phyloP scores from a whole-genome alignment of 2,113 vertebrate genomes.

The Okapia johnstoni region DNA sequence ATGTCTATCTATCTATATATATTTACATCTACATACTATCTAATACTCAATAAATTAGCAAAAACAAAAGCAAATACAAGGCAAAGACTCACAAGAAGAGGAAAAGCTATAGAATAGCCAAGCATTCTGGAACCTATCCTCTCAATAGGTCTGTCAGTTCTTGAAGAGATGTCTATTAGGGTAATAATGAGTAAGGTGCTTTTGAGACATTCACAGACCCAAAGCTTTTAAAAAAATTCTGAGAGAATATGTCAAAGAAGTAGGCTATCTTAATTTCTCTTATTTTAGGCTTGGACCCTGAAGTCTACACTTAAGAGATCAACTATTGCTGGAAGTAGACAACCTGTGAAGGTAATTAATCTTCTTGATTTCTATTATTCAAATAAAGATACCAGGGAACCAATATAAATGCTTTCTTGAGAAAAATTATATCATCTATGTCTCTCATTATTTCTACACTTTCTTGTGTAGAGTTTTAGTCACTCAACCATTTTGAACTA shows the following conservation, averaged over 20 bases:
- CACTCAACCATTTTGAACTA: neutral
- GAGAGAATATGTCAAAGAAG: neutral
- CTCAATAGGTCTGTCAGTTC: neutral
- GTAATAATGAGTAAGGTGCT: neutral
- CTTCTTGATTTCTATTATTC: neutral
- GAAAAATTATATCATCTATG: neutral
- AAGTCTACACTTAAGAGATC: neutral
- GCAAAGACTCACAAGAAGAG: neutral
- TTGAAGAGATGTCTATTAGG: neutral
- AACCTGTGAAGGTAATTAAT: neutral
- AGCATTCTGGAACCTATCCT: neutral
- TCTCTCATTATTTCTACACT: neutral
- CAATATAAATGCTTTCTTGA: neutral
- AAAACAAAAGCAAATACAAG: neutral
- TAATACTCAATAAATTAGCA: neutral
- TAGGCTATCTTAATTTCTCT: neutral
- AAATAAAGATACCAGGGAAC: neutral
- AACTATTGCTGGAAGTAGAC: neutral
- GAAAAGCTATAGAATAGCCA: neutral
- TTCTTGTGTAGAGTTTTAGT: neutral
- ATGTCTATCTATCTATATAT: neutral
- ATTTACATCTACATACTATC: neutral
- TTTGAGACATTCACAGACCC: neutral
- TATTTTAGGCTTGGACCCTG: neutral
- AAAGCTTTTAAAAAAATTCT: neutral